Base-by-base conservation (phyloP, 2,797 vertebrate species). In the Iguana delicatissima region DNA sequence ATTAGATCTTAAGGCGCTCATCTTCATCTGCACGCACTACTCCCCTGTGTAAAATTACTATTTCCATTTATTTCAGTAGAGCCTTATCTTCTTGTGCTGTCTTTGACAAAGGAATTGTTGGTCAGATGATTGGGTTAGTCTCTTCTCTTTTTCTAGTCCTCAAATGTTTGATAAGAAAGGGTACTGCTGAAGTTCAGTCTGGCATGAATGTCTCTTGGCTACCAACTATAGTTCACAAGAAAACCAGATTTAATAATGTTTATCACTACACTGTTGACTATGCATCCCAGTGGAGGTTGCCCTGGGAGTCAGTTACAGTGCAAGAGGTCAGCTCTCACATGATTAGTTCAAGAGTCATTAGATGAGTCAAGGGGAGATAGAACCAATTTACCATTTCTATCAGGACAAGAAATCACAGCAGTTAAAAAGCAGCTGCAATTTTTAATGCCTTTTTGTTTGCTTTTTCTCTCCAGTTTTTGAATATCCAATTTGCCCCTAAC, bases 321-420 rank as follows among this genome's bases (percentile, higher is more conserved):
- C 18, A 82, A 73, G 42, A 88, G 79, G 50, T 57, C 79, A 88
- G 24, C 26, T 69, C 20, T 50, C 62, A 72, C 46, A 9, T 88
- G 29, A 35, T 32, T 73, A 35, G 79, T 67, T 57, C 32, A 57
- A 88, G 52, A 82, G 16, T 81, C 87, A 88, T 73, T 57, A 57
- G 16, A 57, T 38, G 50, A 82, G 67, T 73, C 87, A 32, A 82
- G 79, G 24, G 9, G 26, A 87, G 57, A 76, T 16, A 80, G 59
- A 87, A 50, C 46, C 76, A 87, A 59, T 46, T 87, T 50, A 29
- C 26, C 24, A 29, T 84, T 84, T 84, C 62, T 84, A 69, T 9
- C 59, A 46, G n/a, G 18, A 59, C 0, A 12, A 62, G 57, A 82
- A 67, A 69, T 84, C 26, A 69, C 42, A 20, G 20, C 22, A 14